phyloP scores from a whole-genome alignment of 64 coral and sea anemone species.

The Montipora cactus region DNA sequence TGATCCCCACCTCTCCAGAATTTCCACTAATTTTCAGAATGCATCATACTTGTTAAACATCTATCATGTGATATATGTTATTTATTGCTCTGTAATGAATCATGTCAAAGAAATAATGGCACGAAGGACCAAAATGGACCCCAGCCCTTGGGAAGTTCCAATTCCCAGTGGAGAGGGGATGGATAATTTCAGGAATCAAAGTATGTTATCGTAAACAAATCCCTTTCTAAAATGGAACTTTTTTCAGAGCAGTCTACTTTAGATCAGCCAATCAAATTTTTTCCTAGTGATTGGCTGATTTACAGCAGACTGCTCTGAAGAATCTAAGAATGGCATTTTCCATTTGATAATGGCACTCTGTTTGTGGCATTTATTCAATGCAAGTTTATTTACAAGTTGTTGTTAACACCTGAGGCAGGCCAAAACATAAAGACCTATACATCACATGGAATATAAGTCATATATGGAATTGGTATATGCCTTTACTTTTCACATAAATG shows the following conservation, averaged over 20 bases:
- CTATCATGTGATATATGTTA: conserved; percentile 13
- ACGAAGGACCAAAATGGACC: not conserved
- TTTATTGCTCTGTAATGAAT: not conserved
- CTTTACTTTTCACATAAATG: conserved; percentile 21
- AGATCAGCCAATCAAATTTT: conserved; percentile 16
- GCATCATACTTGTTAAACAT: conserved; percentile 17
- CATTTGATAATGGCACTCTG: conserved; percentile 7
- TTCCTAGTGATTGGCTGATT: conserved; percentile 20
- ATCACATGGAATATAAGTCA: conserved; percentile 4
- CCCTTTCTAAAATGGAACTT: not conserved
- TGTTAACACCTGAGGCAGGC: conserved; percentile 2
- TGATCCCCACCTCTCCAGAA: conserved; percentile 13
- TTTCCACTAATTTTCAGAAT: conserved; percentile 7
- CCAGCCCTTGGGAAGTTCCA: conserved; percentile 4
- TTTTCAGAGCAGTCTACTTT: not conserved
- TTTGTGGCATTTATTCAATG: conserved; percentile 11
- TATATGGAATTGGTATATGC: conserved; percentile 6
- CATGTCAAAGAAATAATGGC: not conserved
- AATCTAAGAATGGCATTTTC: conserved; percentile 11
- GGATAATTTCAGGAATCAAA: conserved; percentile 9
- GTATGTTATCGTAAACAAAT: not conserved
- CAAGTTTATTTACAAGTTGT: conserved; percentile 16
- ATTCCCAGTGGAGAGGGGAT: not conserved
- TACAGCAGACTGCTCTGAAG: conserved; percentile 12
- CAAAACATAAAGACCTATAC: conserved; percentile 24